A percentile compares a stretch with the other conserved stretches of the same genome.
These are phyloP conservation scores for Rhipidura dahli DNA, from an alignment of 2,113 vertebrate species.

Conservation along the genomic window DNA sequence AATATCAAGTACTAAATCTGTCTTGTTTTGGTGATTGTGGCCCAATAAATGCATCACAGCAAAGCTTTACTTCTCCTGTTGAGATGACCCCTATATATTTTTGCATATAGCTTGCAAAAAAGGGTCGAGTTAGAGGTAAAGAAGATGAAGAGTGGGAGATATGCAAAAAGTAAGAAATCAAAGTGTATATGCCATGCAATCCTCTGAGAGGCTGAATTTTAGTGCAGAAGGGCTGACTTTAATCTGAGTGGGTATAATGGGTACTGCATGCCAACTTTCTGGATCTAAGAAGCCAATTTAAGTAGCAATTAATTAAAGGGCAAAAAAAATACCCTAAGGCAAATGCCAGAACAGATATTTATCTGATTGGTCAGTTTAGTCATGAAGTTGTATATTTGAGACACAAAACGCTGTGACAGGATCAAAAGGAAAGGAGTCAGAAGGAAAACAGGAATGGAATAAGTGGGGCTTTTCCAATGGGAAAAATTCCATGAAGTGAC, in stretches of 20 bases:
- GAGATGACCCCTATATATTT: neutral
- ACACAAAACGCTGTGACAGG: neutral
- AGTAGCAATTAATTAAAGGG: neutral
- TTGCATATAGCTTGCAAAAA: neutral
- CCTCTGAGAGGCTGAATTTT: neutral
- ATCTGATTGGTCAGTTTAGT: neutral
- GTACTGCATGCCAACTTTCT: neutral
- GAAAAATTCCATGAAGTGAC: neutral
- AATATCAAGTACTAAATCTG: neutral
- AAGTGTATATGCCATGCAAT: neutral
- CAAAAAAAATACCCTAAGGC: accelerated
- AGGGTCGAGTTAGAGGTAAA: neutral
- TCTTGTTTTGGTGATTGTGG: neutral
- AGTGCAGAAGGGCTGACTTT: neutral
- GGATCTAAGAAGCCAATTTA: neutral
- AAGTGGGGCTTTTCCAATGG: neutral
- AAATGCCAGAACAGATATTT: neutral
- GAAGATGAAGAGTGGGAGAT: neutral
- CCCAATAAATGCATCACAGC: neutral
- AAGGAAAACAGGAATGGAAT: neutral
- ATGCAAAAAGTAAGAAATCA: neutral
- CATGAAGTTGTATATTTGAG: neutral
- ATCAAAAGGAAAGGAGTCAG: neutral
- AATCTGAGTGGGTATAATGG: neutral
- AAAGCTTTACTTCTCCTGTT: neutral